Base-by-base conservation (phyloP, 2,797 vertebrate species). In the Denticeps clupeoides region DNA sequence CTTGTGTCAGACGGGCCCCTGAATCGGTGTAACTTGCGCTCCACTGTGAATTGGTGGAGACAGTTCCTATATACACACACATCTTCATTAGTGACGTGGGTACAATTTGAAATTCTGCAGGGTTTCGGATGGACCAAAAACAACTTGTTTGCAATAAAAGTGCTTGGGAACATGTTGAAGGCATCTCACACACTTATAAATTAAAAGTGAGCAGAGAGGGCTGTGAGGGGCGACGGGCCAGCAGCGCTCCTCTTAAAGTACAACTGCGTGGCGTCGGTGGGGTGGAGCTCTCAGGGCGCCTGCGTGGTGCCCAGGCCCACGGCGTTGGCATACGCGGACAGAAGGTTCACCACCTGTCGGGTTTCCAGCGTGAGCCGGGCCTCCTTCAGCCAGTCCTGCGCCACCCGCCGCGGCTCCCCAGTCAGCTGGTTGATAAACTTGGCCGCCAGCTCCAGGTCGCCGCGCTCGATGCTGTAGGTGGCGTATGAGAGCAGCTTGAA, bases 371-470 rank as follows among this genome's bases (percentile, higher is more conserved):
- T 97, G 62, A 86, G 81, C 1, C 91, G 81, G 0, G 91, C 90
- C 55, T 99, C 95, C 0, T 56, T 82, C 47, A 99, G 82, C 95
- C 93, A 98, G 82, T 92, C 92, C 35, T 89, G 86, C 0, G 86
- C 89, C 63, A 96, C 93, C 11, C 90, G 78, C 60, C 94, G 73
- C 0, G 95, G 77, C 71, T 97, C 95, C 2, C 95, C 95, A 42
- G 76, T 78, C 45, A 99, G 45, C 74, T 97, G 93, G 74, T 97
- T 99, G 46, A 97, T 81, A 35, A 99, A 84, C 56, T 96, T 98
- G 1, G 95, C 94, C 0, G 94, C 94, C 54, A 97, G 68, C 82
- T 99, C 91, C 65, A 99, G 78, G n/a, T 98, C 90, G 0, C 95
- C 95, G 0, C 81, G 92, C 52, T 98, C 95, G 4, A 99, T 72